Evolutionary conservation across 2,797 vertebrate species (phyloP), one percentile per base, ranked within the genome.

Genomic region (Aulostomus chinensis): DNA sequence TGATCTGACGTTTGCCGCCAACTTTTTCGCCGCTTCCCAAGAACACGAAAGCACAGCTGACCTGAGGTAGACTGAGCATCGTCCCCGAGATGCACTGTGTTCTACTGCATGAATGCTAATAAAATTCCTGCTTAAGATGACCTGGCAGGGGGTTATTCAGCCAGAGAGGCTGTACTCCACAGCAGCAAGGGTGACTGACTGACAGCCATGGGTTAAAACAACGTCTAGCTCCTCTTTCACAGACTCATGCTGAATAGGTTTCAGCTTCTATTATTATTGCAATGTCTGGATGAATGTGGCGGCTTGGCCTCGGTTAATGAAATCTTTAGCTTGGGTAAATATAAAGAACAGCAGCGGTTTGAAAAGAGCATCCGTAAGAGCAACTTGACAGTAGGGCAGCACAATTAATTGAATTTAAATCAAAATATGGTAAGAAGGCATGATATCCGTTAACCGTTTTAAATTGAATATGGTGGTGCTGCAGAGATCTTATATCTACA

Each of bases 21-120:
- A 64, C 53, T 53, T 57, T 64, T 35, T 30, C 40, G n/a, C n/a
- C n/a, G n/a, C n/a, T n/a, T n/a, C n/a, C n/a, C n/a, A n/a, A n/a
- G n/a, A n/a, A n/a, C n/a, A n/a, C n/a, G n/a, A n/a, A n/a, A n/a
- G n/a, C n/a, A n/a, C 45, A 24, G 55, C 52, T 36, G 68, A 76
- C 60, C 60, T 1, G 35, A 50, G 26, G n/a, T 12, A 31, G 47
- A 8, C 15, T 1, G 34, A 45, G 50, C 24, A 2, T 5, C 13
- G 58, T 40, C 56, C 34, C 34, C 0, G 29, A 58, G 62, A 20
- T 16, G 65, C 8, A 9, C 47, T 4, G 26, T 9, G 16, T 32
- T n/a, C 57, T 0, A 17, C 9, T 40, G 69, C 83, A 69, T 62
- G 38, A 76, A 86, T 83, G 83, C 76, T 76, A 83, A 86, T 84